Percentiles rank a stretch among this genome's conserved stretches.
phyloP scores from a whole-genome alignment of 35 echinoderm and acorn worm species.

The Lytechinus pictus region DNA sequence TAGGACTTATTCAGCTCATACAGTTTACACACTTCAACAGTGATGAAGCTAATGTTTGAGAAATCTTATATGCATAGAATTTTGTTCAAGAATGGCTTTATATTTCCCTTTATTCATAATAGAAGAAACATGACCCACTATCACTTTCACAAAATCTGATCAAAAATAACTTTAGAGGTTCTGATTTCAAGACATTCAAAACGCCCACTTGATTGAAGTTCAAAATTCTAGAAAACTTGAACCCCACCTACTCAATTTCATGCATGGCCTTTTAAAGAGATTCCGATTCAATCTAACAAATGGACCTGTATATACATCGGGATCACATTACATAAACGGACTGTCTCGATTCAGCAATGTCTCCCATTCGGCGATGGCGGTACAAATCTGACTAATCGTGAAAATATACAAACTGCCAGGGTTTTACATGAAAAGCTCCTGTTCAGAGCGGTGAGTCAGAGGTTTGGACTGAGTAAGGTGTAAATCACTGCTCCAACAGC shows the following conservation, averaged over 20 bases:
- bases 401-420: constrained; percentile 18
- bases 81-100: too few species aligned
- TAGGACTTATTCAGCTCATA: too few species aligned
- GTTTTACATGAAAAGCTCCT: not conserved
- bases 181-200: not conserved
- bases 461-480: not conserved
- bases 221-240: not conserved
- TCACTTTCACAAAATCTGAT: not conserved
- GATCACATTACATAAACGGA: not conserved
- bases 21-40: too few species aligned
- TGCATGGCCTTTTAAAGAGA: constrained; percentile 11
- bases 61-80: too few species aligned
- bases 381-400: constrained; percentile 13
- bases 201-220: constrained; percentile 17
- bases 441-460: not conserved
- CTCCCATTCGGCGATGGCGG: not conserved
- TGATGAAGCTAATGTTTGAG: too few species aligned
- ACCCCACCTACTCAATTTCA: not conserved
- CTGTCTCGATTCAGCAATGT: not conserved
- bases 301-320: not conserved
- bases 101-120: not conserved
- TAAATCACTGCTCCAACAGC: not conserved
- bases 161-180: not conserved
- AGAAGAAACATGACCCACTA: not conserved
- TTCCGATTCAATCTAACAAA: constrained; percentile 3